Evolutionary conservation across 2,888 invertebrate species (phyloP), one percentile per base, ranked within the genome.

Genomic region (Unio delphinus): DNA sequence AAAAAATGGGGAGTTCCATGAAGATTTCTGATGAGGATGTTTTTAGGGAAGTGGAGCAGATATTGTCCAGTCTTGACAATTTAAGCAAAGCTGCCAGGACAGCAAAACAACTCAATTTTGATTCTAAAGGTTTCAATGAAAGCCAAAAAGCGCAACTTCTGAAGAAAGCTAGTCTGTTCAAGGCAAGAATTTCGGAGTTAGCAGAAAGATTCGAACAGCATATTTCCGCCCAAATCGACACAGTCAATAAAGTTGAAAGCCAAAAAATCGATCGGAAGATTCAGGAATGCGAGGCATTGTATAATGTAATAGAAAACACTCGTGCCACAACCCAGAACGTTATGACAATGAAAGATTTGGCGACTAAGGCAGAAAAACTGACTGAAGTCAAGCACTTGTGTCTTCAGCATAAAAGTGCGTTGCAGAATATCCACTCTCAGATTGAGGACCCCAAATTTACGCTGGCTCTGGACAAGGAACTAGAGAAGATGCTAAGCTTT

Each of bases 171-270:
- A 17, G 66, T 15, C 6, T 77, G 11, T 77, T 77, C 55, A 71
- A 75, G 55, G 62, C 69, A 60, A 67, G 73, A 3, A 64, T 77
- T 62, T 73, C 73, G 61, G 61, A 75, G n/a, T 64, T 77, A 23
- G 77, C 77, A 45, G 75, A 77, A 61, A 72, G 70, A n/a, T 75
- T 77, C 60, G 77, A 75, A 59, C 58, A 64, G 30, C 77, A 77
- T 26, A 75, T 75, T 30, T 17, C 72, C 17, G 58, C 62, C 18
- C 75, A 77, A 58, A 58, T 77, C 15, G 77, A 77, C 8, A 72
- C 75, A 56, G 55, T 72, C 2, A 74, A 75, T 30, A 73, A 73
- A 6, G 71, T 68, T 0, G 77, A 77, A 64, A 77, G 67, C 58
- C 30, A 68, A 23, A 71, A 71, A 26, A 73, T 77, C 26, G 77